Evolutionary conservation across 2,888 invertebrate genomes (phyloP).

Genomic region (Spodoptera littoralis): DNA sequence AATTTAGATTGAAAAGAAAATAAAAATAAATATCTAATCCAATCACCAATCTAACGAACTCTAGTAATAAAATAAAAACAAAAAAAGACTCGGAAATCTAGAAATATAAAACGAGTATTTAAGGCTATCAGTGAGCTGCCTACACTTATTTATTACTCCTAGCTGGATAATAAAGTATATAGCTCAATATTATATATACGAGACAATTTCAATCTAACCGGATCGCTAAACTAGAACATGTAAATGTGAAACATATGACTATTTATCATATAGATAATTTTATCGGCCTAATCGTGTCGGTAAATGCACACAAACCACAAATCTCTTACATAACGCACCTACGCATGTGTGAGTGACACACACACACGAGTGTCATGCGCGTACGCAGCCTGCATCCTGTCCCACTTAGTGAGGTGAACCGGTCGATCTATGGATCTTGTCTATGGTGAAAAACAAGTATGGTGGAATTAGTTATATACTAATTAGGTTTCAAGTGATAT

Average conservation of each 20-base stretch:
- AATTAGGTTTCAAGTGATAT: constrained; percentile 38
- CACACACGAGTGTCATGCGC: constrained; percentile 43
- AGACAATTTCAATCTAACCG: constrained; percentile 36
- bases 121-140: too few relatives aligned
- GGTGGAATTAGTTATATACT: constrained; percentile 43
- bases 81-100: too few relatives aligned
- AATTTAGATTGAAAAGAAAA: constrained; percentile 2
- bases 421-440: constrained; percentile 60
- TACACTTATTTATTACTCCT: too few relatives aligned
- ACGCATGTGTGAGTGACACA: constrained; percentile 25
- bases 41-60: too few relatives aligned
- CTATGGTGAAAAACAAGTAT: constrained; percentile 57
- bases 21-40: not conserved
- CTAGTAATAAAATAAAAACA: too few relatives aligned
- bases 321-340: constrained; percentile 66
- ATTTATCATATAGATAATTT: constrained; percentile 51
- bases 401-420: constrained; percentile 82
- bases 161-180: constrained; percentile 16
- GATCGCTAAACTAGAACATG: constrained; percentile 45
- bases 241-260: constrained; percentile 40
- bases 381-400: constrained; percentile 78
- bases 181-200: constrained; percentile 17
- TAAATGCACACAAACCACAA: constrained; percentile 47
- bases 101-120: too few relatives aligned
- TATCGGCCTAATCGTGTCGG: constrained; percentile 47